Evolutionary conservation across 2,888 invertebrate genomes (phyloP), one percentile per base, ranked within the genome.

Genomic region (Strigamia transsilvanica): DNA sequence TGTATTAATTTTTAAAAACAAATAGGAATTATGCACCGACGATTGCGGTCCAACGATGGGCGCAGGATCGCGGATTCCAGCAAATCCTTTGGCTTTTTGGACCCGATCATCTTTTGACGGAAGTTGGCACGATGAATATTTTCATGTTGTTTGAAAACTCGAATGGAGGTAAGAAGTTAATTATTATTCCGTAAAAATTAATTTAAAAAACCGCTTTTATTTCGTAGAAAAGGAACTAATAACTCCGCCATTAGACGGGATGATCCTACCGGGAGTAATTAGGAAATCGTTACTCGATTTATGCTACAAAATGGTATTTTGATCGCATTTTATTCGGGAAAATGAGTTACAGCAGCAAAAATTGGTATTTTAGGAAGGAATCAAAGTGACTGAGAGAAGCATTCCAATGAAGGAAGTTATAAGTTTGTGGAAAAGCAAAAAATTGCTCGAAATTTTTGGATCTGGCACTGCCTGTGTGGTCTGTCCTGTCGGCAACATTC

Each of bases 41-140:
- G 1, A 87, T 91, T 79, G 85, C 87, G 82, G 86, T 90, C 15
- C 89, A 90, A 85, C 88, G 88, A 82, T 86, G 94, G 87, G 94
- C 94, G 80, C 92, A 93, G 86, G 94, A 95, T 0, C 90, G 92
- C 86, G 96, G 96, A 0, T 92, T 96, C 85, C 96, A 98, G 85
- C 99, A 99, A 90, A 97, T 97, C 10, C 88, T 99, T 82, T 99
- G 99, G 99, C 90, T 99, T 61, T 98, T 94, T 87, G 99, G 98
- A 2, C 93, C 95, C 0, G 93, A 99, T 86, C 93, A 97, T 87
- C 92, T 96, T 87, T 87, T 99, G 34, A 99, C 99, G 0, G 99
- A 99, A 91, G 98, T 96, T 78, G 99, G 99, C 81, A 95, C 98
- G 15, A 99, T 99, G 99, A 99, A 99, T 88, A 92, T 99, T 82